Conservation (phyloP, 1,140 invertebrate genomes). For the Vanessa atalanta region DNA sequence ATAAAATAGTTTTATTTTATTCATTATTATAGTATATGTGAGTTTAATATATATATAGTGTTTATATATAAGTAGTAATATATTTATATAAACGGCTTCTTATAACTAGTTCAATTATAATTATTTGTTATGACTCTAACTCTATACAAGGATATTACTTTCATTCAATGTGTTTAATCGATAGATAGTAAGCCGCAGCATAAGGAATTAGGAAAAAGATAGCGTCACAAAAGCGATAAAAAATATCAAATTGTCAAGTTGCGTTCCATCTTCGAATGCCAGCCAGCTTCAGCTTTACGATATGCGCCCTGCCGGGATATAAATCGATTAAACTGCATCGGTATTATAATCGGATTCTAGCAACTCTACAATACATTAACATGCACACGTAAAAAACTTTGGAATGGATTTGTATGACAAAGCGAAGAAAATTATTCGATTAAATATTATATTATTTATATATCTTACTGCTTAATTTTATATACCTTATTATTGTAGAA, state of each 20-base stretch:
- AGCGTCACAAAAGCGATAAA: conserved; percentile 38
- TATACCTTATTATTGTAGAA: background rate
- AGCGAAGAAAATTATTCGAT: conserved; percentile 4
- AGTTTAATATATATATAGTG: background rate
- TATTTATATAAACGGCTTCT: no score
- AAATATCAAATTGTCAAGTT: conserved; percentile 36
- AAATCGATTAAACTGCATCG: conserved; percentile 51
- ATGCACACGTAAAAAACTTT: background rate
- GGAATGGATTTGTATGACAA: conserved; percentile 8
- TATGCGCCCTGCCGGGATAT: conserved; percentile 52
- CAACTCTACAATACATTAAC: conserved; percentile 10
- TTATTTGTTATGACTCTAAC: background rate
- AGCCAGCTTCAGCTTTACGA: conserved; percentile 28
- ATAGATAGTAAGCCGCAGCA: conserved; percentile 9
- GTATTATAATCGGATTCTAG: conserved; percentile 40
- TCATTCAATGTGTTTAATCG: conserved; percentile 1
- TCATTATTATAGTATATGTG: no score
- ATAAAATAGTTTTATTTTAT: background rate
- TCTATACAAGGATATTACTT: background rate
- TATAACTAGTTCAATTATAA: background rate
- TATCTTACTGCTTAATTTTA: background rate
- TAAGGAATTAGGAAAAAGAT: conserved; percentile 19
- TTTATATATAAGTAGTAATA: background rate
- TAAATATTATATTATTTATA: background rate
- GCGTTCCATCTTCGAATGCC: conserved; percentile 43